Base-by-base conservation (phyloP, 2,888 invertebrate species). In the Busseola fusca region DNA sequence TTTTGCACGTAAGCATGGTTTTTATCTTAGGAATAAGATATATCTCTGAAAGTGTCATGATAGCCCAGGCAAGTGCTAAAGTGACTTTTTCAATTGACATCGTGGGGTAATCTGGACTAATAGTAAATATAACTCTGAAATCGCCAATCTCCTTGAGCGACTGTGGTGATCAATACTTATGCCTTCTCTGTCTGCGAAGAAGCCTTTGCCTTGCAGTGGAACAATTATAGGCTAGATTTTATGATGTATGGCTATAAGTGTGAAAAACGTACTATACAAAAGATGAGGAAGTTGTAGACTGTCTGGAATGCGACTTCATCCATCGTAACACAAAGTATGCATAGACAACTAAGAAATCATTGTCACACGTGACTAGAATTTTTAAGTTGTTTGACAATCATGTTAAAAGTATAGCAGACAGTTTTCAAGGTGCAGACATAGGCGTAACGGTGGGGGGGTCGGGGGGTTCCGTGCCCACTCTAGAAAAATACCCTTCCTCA, bases 1-100 rank as follows among this genome's bases (percentile, higher is more conserved):
- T 95, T 95, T 82, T 95, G 92, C 93, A 95, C 93, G 95, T 95
- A 94, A 95, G 94, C 72, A 71, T 69, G 37, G 12, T 54, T 62
- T 25, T 57, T 30, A 9, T 48, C n/a, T n/a, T 40, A 48, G 14
- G 27, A 45, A 45, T 21, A 62, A 45, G 3, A 45, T 30, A 21
- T 62, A 14, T 45, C 14, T 62, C 27, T 4, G 27, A 14, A 14
- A 21, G 14, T 30, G 5, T 45, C 21, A 21, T 14, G 14, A 14
- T 27, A 14, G 21, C 9, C 27, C 25, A 12, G 40, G 18, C 42
- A 42, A 42, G 12, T 60, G 12, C 12, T 25, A 42, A 18, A 42
- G 6, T 40, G 6, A 12, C 10, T 40, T 40, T 25, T 25, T 40
- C 37, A 40, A 18, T 59, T 9, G 16, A 18, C 37, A 10, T 56